Base-by-base conservation (phyloP, 2,797 vertebrate genomes). In the Serranus cabrilla region DNA sequence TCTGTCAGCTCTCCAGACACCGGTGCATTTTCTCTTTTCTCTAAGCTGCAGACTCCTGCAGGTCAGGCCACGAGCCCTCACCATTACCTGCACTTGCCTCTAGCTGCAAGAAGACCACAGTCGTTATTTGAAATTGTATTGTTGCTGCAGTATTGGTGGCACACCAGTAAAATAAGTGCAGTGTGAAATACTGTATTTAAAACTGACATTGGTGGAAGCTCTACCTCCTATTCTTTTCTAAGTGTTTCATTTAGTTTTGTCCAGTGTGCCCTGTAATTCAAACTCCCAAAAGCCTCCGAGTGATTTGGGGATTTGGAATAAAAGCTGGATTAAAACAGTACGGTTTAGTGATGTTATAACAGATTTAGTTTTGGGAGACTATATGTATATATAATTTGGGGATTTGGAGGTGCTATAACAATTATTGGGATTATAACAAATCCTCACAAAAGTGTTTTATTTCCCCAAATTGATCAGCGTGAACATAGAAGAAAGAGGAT, bases 1-100 rank as follows among this genome's bases (percentile, higher is more conserved):
- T 71, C 80, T 76, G 56, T 80, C 84, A 71, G 79, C 74, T 84
- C 72, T 73, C 20, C 47, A 63, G 82, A 59, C 64, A 43, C 56
- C 54, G 21, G 11, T 46, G 74, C 54, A 60, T 81, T 69, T 77
- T 79, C 34, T 71, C 37, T 47, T 52, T 42, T 70, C 52, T 64
- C 54, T 46, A 31, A 80, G 52, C 62, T 18, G 6, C 37, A 10
- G 34, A 13, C 57, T 74, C 58, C 52, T 21, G 27, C 65, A 20
- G 81, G 79, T 90, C 76, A 84, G 62, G 71, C 45, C 16, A 6
- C 55, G 81, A 80, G 83, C 79, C 73, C 78, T 76, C 76, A 76
- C 20, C 42, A 21, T 49, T 57, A 66, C 78, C 59, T 23, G 31
- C 46, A 47, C 56, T 65, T n/a, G 2, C 31, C 11, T 59, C 31